A percentile compares a stretch with the other conserved stretches of the same genome.
These are phyloP conservation scores for Echinops telfairi DNA, from an alignment of 2,113 vertebrate genomes.

Conservation along the genomic window DNA sequence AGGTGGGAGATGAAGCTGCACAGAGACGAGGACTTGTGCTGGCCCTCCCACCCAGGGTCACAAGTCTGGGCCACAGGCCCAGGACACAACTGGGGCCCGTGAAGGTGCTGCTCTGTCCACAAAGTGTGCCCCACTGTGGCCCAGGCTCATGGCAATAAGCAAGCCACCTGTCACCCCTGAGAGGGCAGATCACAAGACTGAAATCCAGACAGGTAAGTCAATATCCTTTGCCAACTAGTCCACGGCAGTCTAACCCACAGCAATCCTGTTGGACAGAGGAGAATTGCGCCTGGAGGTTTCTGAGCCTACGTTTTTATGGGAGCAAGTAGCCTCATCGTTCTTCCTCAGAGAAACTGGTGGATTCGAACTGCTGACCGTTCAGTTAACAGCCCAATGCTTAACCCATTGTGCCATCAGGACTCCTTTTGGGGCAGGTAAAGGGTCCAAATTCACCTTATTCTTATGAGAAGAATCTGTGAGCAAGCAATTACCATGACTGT, in stretches of 20 bases:
- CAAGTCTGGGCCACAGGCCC: neutral
- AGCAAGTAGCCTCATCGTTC: too few species aligned
- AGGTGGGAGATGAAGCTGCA: neutral
- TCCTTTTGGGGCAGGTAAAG: neutral
- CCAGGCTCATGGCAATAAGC: neutral
- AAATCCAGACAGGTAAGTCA: neutral
- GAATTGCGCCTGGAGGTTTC: too few species aligned
- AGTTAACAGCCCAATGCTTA: too few species aligned
- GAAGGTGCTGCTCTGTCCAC: neutral
- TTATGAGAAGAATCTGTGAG: conserved; percentile 13
- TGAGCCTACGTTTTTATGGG: too few species aligned
- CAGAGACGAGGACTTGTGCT: neutral
- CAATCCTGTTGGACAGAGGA: too few species aligned
- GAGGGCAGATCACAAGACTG: neutral
- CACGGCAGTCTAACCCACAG: too few species aligned
- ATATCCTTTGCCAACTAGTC: too few species aligned
- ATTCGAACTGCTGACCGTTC: too few species aligned
- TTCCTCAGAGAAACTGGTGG: too few species aligned
- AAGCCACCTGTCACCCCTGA: neutral
- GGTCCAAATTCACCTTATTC: neutral
- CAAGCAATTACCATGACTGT: neutral
- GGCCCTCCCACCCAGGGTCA: neutral
- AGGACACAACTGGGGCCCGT: neutral
- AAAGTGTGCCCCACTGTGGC: neutral
- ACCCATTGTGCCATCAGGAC: too few species aligned